phyloP scores from a whole-genome alignment of 2,113 vertebrate genomes.

The Dissostichus mawsoni region DNA sequence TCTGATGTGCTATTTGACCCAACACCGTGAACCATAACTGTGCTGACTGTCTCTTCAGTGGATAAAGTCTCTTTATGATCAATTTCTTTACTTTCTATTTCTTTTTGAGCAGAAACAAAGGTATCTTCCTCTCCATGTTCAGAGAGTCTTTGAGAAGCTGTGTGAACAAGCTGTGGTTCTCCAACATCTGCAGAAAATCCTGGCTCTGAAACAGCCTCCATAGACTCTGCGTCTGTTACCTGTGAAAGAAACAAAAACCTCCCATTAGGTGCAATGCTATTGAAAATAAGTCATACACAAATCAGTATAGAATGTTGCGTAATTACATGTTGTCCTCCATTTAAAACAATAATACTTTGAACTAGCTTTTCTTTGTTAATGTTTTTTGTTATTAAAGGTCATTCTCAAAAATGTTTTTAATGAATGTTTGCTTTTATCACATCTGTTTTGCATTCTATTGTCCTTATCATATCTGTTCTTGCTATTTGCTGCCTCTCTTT shows the following conservation, averaged over 20 bases:
- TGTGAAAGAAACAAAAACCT: conserved; percentile 24
- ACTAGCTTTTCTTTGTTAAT: too few species aligned
- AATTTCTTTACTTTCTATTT: neutral
- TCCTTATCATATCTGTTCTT: neutral
- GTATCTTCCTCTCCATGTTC: neutral
- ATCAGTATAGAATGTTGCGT: neutral
- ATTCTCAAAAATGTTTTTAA: too few species aligned
- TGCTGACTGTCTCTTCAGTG: neutral
- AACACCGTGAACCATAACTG: neutral
- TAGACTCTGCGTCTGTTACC: conserved; percentile 30
- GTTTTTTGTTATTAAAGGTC: too few species aligned
- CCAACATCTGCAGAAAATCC: neutral
- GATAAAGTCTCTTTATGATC: neutral
- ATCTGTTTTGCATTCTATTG: too few species aligned
- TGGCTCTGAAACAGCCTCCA: conserved; percentile 20
- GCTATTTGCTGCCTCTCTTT: neutral
- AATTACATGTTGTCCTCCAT: too few species aligned
- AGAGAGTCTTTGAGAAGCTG: neutral
- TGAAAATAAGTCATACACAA: neutral
- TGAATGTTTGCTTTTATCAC: too few species aligned
- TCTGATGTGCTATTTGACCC: neutral
- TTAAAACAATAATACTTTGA: too few species aligned
- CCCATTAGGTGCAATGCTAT: neutral
- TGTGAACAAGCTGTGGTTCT: neutral
- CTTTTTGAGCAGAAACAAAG: neutral